Evolutionary conservation across 1,140 invertebrate species (phyloP), one percentile per base, ranked within the genome.

Genomic region (Drosophila teissieri): DNA sequence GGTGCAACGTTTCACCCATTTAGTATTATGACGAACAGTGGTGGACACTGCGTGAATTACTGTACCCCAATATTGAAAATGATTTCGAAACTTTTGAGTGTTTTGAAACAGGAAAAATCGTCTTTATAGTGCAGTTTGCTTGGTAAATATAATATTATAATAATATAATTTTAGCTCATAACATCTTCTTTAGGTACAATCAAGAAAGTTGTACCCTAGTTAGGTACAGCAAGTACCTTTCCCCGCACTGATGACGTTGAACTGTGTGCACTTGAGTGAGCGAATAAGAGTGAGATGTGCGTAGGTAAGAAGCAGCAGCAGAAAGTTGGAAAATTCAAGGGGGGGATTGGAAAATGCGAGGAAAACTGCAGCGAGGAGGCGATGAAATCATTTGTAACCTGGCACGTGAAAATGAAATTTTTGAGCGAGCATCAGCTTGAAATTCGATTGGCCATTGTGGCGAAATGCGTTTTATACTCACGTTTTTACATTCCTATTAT

Each of bases 331-430:
- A 42, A 62, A 53, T 62, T 37, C 49, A 37, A 5, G 11, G 22
- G 31, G 27, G 31, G 31, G 31, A 24, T 27, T 27, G 27, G 27
- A 7, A 10, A 31, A 0, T 3, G 10, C 24, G 15, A 17, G 57
- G 42, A 15, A 62, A 22, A 31, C n/a, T 40, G 49, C 44, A 54
- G 15, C 27, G 5, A 27, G 17, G 5, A 36, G 45, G 22, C 22
- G 58, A 69, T 68, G 58, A 69, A 82, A 82, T 78, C 79, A 82
- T 82, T 82, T 80, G 73, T 68, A 67, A 68, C 65, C 72, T 54
- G 40, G 68, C 78, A 78, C 63, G 79, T 78, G 67, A 60, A 82
- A 77, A 64, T 64, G 52, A 51, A 80, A 81, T 76, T 81, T 79
- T 55, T 48, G 58, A 76, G 45, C 55, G 56, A 65, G 34, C 44